Conservation (phyloP, 2,113 vertebrate species). For the Pogonocichla stellata region DNA sequence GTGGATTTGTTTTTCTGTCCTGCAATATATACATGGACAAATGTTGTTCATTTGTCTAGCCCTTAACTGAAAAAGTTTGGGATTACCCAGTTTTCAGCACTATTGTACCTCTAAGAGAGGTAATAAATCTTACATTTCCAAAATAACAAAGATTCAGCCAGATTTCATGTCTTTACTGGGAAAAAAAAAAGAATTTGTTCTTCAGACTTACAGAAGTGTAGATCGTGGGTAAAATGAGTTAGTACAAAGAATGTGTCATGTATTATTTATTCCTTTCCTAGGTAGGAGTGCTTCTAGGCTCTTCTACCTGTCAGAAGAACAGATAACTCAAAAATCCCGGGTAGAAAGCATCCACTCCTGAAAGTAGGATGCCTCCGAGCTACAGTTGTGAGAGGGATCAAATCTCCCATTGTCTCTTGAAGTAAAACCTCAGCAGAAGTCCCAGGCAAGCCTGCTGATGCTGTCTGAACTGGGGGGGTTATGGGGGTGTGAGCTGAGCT, state of each 20-base stretch:
- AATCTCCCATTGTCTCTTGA: background rate
- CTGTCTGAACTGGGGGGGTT: background rate
- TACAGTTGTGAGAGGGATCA: background rate
- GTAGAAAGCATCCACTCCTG: background rate
- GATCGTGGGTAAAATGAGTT: background rate
- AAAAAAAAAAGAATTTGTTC: background rate
- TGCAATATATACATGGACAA: background rate
- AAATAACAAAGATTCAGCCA: background rate
- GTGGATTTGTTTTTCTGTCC: background rate
- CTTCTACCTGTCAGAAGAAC: background rate
- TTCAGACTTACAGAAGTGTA: background rate
- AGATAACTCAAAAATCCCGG: background rate
- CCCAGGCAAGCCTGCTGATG: background rate
- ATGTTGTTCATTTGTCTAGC: background rate
- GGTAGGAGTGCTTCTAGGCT: background rate
- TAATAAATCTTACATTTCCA: background rate
- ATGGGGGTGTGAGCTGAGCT: background rate
- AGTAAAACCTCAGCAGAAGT: background rate
- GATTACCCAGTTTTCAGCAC: background rate
- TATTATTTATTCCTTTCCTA: background rate
- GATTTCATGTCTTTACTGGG: background rate
- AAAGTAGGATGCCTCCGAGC: background rate
- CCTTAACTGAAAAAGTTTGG: background rate
- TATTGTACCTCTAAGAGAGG: background rate
- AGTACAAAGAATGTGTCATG: background rate